Conservation (phyloP, 2,113 vertebrate genomes). For the Orthonyx spaldingii region DNA sequence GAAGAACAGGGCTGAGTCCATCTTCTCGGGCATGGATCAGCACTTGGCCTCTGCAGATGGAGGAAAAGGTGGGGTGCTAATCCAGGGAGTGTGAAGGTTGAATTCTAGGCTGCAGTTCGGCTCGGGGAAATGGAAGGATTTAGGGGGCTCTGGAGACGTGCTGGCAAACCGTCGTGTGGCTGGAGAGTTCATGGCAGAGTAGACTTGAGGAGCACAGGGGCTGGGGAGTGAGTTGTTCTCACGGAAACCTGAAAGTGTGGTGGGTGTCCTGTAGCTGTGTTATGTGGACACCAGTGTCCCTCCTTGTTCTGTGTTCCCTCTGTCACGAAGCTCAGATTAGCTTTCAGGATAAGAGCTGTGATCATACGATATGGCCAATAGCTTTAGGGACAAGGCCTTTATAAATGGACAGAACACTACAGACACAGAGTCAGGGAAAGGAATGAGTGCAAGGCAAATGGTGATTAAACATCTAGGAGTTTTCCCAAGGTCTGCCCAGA, state of each 20-base stretch:
- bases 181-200: background rate
- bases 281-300: background rate
- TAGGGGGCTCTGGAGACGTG: background rate
- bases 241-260: background rate
- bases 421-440: background rate
- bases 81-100: background rate
- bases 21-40: background rate
- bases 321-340: background rate
- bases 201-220: background rate
- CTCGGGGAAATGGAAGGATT: background rate
- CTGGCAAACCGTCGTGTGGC: accelerated
- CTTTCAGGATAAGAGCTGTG: background rate
- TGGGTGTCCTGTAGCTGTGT: background rate
- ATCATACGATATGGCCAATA: accelerated
- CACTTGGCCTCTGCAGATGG: background rate
- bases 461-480: background rate
- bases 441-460: background rate
- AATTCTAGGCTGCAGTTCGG: background rate
- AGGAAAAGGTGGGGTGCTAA: background rate
- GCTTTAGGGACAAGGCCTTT: background rate
- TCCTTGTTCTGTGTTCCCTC: background rate
- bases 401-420: background rate
- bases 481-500: background rate
- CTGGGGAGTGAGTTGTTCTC: background rate
- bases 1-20: background rate